Conservation (phyloP, 2,797 vertebrate genomes). For the Acipenser transmontanus region DNA sequence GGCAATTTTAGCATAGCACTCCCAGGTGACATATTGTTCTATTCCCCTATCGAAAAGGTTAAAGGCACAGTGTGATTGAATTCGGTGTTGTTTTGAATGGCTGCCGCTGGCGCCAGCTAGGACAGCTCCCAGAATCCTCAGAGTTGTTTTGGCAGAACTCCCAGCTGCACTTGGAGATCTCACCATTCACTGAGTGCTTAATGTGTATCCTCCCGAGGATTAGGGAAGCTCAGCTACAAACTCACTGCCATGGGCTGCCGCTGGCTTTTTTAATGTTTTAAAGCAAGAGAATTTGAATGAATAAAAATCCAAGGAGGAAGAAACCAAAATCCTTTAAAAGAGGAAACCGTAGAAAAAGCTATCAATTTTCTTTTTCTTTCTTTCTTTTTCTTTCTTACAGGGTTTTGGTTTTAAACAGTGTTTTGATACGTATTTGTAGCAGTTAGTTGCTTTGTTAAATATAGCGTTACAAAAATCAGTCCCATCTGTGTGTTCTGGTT, state of each 20-base stretch:
- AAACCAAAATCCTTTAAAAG: no score
- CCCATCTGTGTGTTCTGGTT: conserved; percentile 1
- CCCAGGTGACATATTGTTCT: not conserved
- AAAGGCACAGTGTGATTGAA: no score
- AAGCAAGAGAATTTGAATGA: no score
- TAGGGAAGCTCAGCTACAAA: conserved; percentile 10
- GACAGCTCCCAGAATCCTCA: conserved; percentile 23
- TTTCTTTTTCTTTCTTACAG: no score
- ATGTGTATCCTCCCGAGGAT: conserved; percentile 41
- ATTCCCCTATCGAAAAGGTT: not conserved
- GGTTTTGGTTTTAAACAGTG: not conserved
- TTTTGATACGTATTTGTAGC: not conserved
- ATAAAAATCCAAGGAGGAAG: no score
- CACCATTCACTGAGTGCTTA: conserved; percentile 40
- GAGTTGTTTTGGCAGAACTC: conserved; percentile 35
- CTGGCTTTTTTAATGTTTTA: not conserved
- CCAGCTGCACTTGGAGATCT: conserved; percentile 39
- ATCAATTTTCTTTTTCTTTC: no score
- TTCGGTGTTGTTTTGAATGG: conserved; percentile 18
- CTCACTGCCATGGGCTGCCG: not conserved
- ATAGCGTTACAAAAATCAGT: not conserved
- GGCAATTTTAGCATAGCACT: no score
- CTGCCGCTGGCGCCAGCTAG: conserved; percentile 16
- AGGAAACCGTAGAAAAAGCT: no score
- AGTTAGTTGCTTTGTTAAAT: not conserved